Conservation (phyloP, 2,888 invertebrate species). For the Tenthredo notha region DNA sequence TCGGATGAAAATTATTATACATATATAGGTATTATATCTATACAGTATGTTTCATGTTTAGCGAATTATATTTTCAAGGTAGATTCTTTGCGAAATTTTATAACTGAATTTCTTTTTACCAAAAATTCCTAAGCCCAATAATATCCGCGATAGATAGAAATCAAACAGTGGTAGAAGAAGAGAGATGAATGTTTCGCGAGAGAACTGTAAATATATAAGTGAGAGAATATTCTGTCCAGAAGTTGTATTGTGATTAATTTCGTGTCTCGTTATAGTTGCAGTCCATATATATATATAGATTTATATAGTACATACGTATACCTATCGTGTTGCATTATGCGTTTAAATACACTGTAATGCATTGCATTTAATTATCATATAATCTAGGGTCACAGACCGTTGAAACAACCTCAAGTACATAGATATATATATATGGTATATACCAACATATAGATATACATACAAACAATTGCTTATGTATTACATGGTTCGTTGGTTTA, state of each 20-base stretch:
- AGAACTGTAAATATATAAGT: not conserved
- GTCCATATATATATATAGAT: not conserved
- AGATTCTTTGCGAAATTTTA: too few species aligned
- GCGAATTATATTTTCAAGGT: too few species aligned
- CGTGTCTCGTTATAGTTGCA: not conserved
- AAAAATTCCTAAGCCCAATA: too few species aligned
- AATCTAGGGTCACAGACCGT: slow-evolving; percentile 60
- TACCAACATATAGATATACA: not conserved
- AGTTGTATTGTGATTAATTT: not conserved
- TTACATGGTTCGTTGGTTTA: not conserved
- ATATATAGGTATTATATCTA: too few species aligned
- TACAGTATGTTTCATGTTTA: too few species aligned
- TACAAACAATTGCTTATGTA: not conserved
- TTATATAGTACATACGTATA: not conserved
- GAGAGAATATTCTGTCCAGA: not conserved
- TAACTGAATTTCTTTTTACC: too few species aligned
- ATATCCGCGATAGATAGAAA: not conserved
- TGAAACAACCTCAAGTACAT: slow-evolving; percentile 1
- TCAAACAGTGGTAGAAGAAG: not conserved
- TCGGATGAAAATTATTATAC: too few species aligned
- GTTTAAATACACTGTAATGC: slow-evolving; percentile 43
- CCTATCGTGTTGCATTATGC: not conserved
- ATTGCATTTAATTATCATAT: slow-evolving; percentile 68
- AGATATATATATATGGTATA: not conserved
- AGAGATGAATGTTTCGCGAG: not conserved